These are phyloP conservation scores for Clarias macrocephalus DNA, from an alignment of 2,113 vertebrate species.

Conservation along the genomic window DNA sequence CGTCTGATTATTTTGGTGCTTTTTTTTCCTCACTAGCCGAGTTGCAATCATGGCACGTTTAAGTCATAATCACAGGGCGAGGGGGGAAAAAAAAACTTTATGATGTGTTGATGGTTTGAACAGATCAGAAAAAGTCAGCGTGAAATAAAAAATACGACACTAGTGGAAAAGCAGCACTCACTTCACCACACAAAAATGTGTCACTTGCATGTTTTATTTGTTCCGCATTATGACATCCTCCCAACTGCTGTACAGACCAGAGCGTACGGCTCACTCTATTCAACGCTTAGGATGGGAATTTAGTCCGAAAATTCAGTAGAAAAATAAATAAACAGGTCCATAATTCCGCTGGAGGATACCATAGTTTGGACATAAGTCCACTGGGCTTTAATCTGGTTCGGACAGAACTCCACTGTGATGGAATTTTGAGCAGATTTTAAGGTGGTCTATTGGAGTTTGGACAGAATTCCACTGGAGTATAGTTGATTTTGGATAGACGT, in stretches of 20 bases:
- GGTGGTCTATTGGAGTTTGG: neutral
- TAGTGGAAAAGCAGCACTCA: neutral
- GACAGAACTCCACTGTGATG: neutral
- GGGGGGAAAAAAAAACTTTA: too few species aligned
- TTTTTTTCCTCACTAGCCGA: neutral
- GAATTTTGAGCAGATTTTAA: neutral
- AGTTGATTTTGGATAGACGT: neutral
- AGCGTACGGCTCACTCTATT: neutral
- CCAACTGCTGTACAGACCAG: neutral
- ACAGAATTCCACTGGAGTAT: neutral
- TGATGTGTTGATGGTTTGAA: neutral
- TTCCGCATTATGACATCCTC: neutral
- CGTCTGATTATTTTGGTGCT: neutral
- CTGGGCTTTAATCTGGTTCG: neutral
- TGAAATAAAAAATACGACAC: neutral
- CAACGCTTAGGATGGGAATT: too few species aligned
- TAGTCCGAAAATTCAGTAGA: too few species aligned
- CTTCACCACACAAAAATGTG: neutral
- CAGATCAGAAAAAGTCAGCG: neutral
- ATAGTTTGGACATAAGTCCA: neutral
- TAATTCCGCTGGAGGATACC: neutral
- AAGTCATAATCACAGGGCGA: neutral
- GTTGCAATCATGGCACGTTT: neutral
- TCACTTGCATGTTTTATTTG: conserved; percentile 1
- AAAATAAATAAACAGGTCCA: neutral